Evolutionary conservation across 2,113 vertebrate species (phyloP).

Genomic region (Macrotis lagotis): DNA sequence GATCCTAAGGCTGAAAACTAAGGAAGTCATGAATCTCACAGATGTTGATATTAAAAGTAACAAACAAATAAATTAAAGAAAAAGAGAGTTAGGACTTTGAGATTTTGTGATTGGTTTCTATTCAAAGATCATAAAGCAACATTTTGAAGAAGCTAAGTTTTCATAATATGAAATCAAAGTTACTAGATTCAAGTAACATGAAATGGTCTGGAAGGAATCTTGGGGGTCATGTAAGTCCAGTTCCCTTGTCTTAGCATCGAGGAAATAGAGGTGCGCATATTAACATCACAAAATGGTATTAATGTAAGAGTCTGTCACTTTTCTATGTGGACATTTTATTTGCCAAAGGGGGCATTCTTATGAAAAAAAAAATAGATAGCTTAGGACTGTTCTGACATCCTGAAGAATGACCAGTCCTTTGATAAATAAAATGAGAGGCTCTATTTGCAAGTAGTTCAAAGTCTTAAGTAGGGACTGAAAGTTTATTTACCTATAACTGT

Average conservation of each 20-base stretch:
- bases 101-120: background rate
- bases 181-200: background rate
- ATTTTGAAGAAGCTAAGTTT: background rate
- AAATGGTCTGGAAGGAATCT: background rate
- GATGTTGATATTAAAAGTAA: background rate
- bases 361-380: background rate
- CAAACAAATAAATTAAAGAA: background rate
- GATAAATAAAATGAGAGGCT: background rate
- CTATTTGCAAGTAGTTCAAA: background rate
- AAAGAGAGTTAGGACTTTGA: background rate
- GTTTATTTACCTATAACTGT: background rate
- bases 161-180: background rate
- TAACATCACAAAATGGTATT: background rate
- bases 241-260: background rate
- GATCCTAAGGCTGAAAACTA: background rate
- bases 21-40: background rate
- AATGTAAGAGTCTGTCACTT: background rate
- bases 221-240: background rate
- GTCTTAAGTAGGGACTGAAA: background rate
- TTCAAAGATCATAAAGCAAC: background rate
- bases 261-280: background rate
- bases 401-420: background rate
- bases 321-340: background rate
- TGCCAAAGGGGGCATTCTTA: background rate
- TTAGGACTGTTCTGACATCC: background rate